Evolutionary conservation across 2,113 vertebrate species (phyloP), one percentile per base, ranked within the genome.

Genomic region (Hemibagrus wyckioides): DNA sequence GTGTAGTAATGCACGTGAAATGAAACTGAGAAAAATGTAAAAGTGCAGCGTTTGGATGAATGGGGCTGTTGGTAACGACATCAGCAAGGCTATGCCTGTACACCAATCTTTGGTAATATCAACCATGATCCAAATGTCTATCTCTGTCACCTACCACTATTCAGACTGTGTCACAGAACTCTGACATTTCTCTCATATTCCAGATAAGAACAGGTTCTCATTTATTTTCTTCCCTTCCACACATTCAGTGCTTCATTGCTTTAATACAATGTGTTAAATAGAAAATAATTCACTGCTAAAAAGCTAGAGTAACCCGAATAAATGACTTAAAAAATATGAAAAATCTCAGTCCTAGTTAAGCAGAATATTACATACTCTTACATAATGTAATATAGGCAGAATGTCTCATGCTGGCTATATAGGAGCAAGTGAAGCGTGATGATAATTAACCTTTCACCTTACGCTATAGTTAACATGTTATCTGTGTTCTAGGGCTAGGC

Each of bases 31-130:
- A 59, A 85, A 81, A 81, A 86, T 52, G 19, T n/a, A 54, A 69
- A 80, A 39, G 52, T 76, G 44, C 54, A 33, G 28, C 30, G n/a
- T 76, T 86, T 81, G 65, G 54, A 75, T 73, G 6, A 65, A 39
- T 52, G 36, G 52, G 19, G 6, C 17, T 77, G 76, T 61, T 86
- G 82, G 59, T 48, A 57, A 82, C 28, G 23, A 19, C 61, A 83
- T 86, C 73, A 86, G 73, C 23, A 85, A 86, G 56, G 73, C 73
- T 88, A 80, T n/a, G 73, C 50, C n/a, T 86, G 48, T 75, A 54
- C 30, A 71, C 80, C 44, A 44, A 56, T 71, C 52, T 50, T 59
- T 9, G 15, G 65, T 80, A 73, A 80, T 61, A 48, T 69, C 54
- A 82, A 75, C 80, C 79, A 41, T 19, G 44, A 88, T 88, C 17